Base-by-base conservation (phyloP, 37 sponge, comb jelly and placozoan species). In the Diacarnus erythraeanus region DNA sequence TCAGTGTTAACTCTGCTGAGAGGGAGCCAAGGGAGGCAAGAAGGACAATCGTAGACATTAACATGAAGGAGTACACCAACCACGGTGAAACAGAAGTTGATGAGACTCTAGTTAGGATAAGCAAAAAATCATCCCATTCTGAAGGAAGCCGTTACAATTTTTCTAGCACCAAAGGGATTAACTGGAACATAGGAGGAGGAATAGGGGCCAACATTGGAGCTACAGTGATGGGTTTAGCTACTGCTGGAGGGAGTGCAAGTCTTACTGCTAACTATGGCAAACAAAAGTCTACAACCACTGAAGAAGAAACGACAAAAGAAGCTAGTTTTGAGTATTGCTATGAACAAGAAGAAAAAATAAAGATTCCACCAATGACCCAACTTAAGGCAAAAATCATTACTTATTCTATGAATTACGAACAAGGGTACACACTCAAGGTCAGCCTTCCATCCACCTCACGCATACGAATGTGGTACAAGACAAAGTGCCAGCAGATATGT, bases 11-110 rank as follows among this genome's bases (percentile, higher is more conserved):
- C n/a, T 2, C 15, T 18, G 8, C 3, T 2, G 51, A 20, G 44
- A 31, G 21, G 33, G n/a, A 12, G 18, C 76, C 76, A n/a, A 10
- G 39, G 2, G 76, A 76, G 58, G 61, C 33, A 37, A 26, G 36
- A 37, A 36, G 63, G 34, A 31, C 39, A 3, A 22, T 59, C 5
- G 61, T 76, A 18, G 76, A 76, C 30, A 34, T 76, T 38, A 76
- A 76, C 63, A 35, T 59, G 23, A 76, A 76, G 39, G 37, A 76
- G 38, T 76, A 76, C n/a, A 35, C 36, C 12, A 76, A 76, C 58
- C 59, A 76, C 58, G 76, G 76, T 20, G 10, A 35, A 33, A 10
- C 27, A 27, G 37, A 10, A 3, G 38, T 58, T 3, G 76, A 76
- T 33, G 76, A 76, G 58, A 59, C 61, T 18, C 56, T 37, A 6